Evolutionary conservation across 2,797 vertebrate genomes (phyloP), one percentile per base, ranked within the genome.

Genomic region (Anguilla marmorata): DNA sequence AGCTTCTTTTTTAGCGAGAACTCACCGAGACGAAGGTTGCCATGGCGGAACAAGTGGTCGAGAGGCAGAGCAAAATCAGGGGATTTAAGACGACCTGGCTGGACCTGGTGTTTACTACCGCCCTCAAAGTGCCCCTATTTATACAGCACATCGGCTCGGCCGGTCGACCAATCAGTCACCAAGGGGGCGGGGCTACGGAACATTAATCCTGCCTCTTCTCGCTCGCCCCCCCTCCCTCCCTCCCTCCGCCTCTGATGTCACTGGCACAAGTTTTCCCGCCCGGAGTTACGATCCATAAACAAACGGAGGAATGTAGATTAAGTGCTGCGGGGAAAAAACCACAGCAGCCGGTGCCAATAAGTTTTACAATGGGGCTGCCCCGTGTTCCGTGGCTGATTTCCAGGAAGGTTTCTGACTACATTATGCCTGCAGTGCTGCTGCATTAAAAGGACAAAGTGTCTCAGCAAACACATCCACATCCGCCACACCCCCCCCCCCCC

Each of bases 11-110:
- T 76, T 21, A 1, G 45, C 63, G 24, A 58, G 52, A 21, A 97
- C 96, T 96, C 93, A 97, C 96, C 94, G 96, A 95, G 86, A 97
- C 93, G 88, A 97, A 96, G 1, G 96, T 93, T 90, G 96, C 94
- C 96, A 97, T 97, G 92, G 90, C 89, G 90, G 87, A 45, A 90
- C 90, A 91, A 76, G 89, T 87, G 89, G 86, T 54, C 83, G 1
- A 72, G 86, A 79, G 56, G 85, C 85, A 21, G 33, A 27, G 54
- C 41, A 76, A 33, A 85, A 52, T 30, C 48, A 50, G 60, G n/a
- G 87, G 83, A 41, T 86, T 56, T 52, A 27, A 85, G 60, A 80
- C 19, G 85, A 88, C 12, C 21, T 19, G 33, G 14, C 37, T 56
- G 84, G 82, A 80, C 19, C 85, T 37, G 92, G 89, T 94, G 93